These are phyloP conservation scores for Vicugna pacos DNA, from an alignment of 2,113 vertebrate genomes.

Conservation along the genomic window DNA sequence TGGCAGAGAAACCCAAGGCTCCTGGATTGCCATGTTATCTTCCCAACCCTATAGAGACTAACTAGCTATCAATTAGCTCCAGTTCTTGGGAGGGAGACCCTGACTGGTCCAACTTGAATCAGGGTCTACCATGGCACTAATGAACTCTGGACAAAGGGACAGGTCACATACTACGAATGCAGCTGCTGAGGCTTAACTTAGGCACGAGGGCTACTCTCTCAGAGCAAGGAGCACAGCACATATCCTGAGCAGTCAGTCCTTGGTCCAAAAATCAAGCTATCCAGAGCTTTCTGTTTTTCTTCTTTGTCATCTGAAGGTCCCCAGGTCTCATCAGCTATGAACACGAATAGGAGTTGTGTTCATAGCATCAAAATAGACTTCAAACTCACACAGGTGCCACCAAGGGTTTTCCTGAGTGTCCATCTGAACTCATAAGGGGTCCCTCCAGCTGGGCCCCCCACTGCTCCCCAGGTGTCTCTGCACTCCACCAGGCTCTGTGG, in stretches of 20 bases:
- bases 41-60: background rate
- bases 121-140: background rate
- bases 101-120: background rate
- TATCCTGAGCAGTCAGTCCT: background rate
- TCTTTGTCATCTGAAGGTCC: background rate
- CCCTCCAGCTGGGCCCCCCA: background rate
- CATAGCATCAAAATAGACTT: background rate
- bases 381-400: background rate
- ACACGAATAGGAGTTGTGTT: background rate
- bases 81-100: background rate
- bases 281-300: background rate
- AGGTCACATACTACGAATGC: background rate
- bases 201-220: background rate
- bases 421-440: background rate
- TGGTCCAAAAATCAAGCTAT: background rate
- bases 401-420: background rate
- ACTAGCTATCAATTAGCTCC: background rate
- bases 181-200: background rate
- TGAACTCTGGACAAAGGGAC: background rate
- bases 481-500: background rate
- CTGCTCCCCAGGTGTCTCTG: accelerated
- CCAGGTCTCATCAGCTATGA: background rate
- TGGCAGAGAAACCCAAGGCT: background rate
- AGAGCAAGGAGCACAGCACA: background rate
- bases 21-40: background rate